Base-by-base conservation (phyloP, 2,797 vertebrate genomes). In the Pipistrellus nathusii region DNA sequence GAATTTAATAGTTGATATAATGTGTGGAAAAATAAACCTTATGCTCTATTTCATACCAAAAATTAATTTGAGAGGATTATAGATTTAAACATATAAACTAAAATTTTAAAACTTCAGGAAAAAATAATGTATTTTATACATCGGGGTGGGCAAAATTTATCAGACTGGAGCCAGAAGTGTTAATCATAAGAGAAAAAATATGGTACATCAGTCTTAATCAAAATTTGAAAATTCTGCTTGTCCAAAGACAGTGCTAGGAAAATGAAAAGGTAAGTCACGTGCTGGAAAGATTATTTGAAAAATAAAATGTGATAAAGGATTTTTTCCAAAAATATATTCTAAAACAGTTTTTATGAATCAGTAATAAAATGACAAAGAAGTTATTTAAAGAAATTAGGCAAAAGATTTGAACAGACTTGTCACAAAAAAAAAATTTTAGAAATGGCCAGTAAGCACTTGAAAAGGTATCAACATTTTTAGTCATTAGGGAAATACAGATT, bases 1-100 rank as follows among this genome's bases (percentile, higher is more conserved):
- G 84, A 92, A 93, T 59, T 91, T 86, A 86, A 75, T 86, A 71
- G 77, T 68, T 87, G 68, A 41, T 86, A 68, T 91, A 90, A 68
- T 51, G 8, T 62, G 51, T 64, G 8, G 30, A 51, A 62, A 64
- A 94, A 57, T 55, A 72, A 81, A 51, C 3, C 10, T 72, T 32
- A 73, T 11, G 17, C 3, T 72, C 41, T 44, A 44, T 57, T 86
- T 93, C 27, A 90, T 57, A 75, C 48, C 6, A 18, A 35, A 92
- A 71, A 75, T 81, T 93, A 92, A 82, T 62, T 66, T 64, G 32
- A 69, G 30, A 15, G 5, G 15, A 87, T 89, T 80, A 25, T 27
- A 73, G n/a, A 64, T 12, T 78, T 89, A 80, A 93, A 53, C 2
- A 57, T 55, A 21, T 32, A 73, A 83, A 15, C 11, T 51, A 57